Base-by-base conservation (phyloP, 1,140 invertebrate genomes). In the Diorhabda carinulata region DNA sequence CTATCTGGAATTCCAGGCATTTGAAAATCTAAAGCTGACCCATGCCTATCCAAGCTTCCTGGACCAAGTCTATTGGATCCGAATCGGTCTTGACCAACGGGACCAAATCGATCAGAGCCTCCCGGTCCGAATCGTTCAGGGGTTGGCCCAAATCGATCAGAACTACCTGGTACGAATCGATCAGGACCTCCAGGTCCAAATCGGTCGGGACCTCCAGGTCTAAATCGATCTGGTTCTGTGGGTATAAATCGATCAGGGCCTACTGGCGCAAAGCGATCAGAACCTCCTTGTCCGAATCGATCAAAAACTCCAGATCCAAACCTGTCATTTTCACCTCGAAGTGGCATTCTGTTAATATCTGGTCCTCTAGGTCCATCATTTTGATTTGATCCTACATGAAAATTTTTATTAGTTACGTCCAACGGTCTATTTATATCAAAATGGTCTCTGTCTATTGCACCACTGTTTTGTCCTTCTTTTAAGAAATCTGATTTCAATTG, bases 401-500 rank as follows among this genome's bases (percentile, higher is more conserved):
- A 56, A 1, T n/a, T 56, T 7, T 56, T n/a, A n/a, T 7, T 7
- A 56, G 6, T n/a, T 56, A 6, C n/a, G n/a, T 56, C 52, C 6
- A 7, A 56, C 6, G 6, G 6, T 56, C 52, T 56, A 7, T 56
- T n/a, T n/a, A n/a, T 7, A 56, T 7, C n/a, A 56, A n/a, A n/a
- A 6, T 6, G 52, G n/a, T 7, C n/a, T 56, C 52, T 56, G n/a
- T 56, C 52, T 6, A 6, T 56, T 56, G 52, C 52, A 6, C 52
- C n/a, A n/a, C n/a, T n/a, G 52, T n/a, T 56, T 42, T 10, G 58
- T 60, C 58, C 6, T 3, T 10, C 6, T 42, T 10, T 10, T 3
- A 60, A 7, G 58, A 42, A 60, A 25, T 60, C 41, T 10, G 63
- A 25, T 56, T 45, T 59, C 5, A 67, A 41, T 43, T 67, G 57